phyloP scores from a whole-genome alignment of 2,888 invertebrate genomes.

The Choreutis nemorana region DNA sequence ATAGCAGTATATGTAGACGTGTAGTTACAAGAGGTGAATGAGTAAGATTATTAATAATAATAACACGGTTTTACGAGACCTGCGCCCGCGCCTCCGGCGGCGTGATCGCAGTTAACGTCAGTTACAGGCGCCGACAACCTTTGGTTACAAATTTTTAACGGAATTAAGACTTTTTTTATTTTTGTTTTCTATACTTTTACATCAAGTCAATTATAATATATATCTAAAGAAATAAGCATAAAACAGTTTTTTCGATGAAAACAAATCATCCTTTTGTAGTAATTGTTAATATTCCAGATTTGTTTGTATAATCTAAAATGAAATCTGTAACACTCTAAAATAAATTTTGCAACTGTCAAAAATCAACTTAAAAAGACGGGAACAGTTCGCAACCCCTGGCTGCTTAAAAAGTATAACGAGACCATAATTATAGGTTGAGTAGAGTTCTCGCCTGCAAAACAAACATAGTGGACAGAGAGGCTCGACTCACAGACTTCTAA shows the following conservation, averaged over 20 bases:
- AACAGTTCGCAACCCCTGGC: constrained; percentile 36
- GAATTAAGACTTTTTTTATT: too few relatives aligned
- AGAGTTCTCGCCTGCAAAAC: constrained; percentile 65
- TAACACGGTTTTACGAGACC: constrained; percentile 49
- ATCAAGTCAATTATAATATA: too few relatives aligned
- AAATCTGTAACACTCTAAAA: too few relatives aligned
- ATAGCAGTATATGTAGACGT: too few relatives aligned
- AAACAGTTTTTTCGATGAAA: too few relatives aligned
- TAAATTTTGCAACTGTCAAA: too few relatives aligned
- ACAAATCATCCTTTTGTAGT: too few relatives aligned
- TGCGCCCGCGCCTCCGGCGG: constrained; percentile 50
- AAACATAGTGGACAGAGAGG: constrained; percentile 52
- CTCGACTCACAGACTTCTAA: constrained; percentile 36
- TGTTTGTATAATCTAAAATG: too few relatives aligned
- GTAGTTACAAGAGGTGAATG: constrained; percentile 36
- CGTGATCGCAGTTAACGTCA: constrained; percentile 27
- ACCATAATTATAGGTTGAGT: constrained; percentile 58
- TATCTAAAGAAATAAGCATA: too few relatives aligned
- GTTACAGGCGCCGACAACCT: constrained; percentile 24
- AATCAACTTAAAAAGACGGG: constrained; percentile 15
- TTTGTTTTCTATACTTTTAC: too few relatives aligned
- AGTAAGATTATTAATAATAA: constrained; percentile 58
- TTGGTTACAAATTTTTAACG: too few relatives aligned
- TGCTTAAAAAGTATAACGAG: constrained; percentile 53
- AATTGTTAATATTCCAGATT: too few relatives aligned